Evolutionary conservation across 2,888 invertebrate genomes (phyloP).

Genomic region (Antheraea yamamai): DNA sequence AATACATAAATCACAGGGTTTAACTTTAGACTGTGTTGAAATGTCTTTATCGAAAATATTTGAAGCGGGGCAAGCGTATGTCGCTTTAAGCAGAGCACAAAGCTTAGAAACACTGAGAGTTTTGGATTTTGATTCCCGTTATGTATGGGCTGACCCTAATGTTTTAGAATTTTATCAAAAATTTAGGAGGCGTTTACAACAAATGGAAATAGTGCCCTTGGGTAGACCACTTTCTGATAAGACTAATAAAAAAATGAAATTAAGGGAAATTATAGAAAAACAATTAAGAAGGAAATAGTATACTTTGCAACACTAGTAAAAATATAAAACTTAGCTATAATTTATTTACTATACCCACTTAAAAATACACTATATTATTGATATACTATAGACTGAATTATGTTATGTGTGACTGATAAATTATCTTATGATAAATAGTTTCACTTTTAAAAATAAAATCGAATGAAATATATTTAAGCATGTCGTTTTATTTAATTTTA

Average conservation of each 20-base stretch:
- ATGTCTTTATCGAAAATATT: constrained; percentile 95
- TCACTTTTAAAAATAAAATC: not conserved
- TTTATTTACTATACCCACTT: not conserved
- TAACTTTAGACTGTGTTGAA: constrained; percentile 97
- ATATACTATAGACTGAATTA: constrained; percentile 13
- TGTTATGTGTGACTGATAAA: constrained; percentile 4
- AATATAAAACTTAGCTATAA: not conserved
- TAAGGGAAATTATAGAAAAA: constrained; percentile 70
- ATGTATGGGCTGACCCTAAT: constrained; percentile 94
- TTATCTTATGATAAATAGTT: not conserved
- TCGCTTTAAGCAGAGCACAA: constrained; percentile 95
- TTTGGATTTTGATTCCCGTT: constrained; percentile 91
- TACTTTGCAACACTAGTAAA: not conserved
- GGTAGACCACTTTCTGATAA: constrained; percentile 75
- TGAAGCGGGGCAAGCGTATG: constrained; percentile 98
- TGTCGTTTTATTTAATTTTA: not conserved
- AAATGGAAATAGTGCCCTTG: constrained; percentile 84
- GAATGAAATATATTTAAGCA: not conserved
- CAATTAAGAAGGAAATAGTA: constrained; percentile 57
- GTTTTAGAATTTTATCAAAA: constrained; percentile 92
- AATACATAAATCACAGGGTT: constrained; percentile 97
- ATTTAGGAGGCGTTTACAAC: constrained; percentile 84
- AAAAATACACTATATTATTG: not conserved
- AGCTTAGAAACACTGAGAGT: constrained; percentile 92
- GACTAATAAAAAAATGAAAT: constrained; percentile 67